Conservation (phyloP, 2,797 vertebrate genomes). For the Rhincodon typus region DNA sequence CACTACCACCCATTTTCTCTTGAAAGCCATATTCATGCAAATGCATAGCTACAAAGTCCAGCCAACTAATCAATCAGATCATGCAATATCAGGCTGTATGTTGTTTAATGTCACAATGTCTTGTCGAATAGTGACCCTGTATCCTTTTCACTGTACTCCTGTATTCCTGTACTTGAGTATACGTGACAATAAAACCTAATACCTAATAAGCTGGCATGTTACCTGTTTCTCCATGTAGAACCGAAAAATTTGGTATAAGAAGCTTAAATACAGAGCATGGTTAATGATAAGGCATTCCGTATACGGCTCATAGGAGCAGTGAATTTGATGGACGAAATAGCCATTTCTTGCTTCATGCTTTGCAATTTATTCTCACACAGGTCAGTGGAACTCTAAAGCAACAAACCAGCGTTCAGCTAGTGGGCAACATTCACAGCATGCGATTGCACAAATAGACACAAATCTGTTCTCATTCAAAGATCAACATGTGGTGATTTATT, state of each 20-base stretch:
- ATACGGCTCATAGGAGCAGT: background rate
- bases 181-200: too few relatives aligned
- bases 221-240: too few relatives aligned
- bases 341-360: background rate
- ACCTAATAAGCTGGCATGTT: background rate
- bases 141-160: too few relatives aligned
- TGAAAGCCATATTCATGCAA: background rate
- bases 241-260: background rate
- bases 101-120: background rate
- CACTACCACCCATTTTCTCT: background rate
- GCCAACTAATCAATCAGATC: background rate
- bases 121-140: too few relatives aligned
- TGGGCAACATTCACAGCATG: background rate
- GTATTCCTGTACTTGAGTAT: too few relatives aligned
- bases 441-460: background rate
- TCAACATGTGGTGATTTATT: background rate
- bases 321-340: background rate
- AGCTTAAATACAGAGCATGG: background rate
- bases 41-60: background rate
- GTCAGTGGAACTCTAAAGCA: background rate
- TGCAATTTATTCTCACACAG: background rate
- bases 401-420: too few relatives aligned
- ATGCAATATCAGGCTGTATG: background rate
- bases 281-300: background rate
- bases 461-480: background rate